Conservation (phyloP, 1,140 invertebrate genomes). For the Leptinotarsa defecta region DNA sequence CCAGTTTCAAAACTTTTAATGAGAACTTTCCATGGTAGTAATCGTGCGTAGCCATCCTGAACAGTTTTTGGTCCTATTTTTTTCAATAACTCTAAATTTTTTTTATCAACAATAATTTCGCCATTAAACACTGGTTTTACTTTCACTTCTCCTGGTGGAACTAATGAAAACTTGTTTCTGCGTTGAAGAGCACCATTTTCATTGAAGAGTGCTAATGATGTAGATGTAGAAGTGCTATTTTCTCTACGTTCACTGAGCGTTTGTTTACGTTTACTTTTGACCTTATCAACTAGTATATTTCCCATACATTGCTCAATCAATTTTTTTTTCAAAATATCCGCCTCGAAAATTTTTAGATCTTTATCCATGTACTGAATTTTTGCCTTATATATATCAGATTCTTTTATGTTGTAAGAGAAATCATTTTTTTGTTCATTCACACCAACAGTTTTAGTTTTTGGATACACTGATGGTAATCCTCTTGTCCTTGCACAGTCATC, state of each 20-base stretch:
- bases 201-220: neutral
- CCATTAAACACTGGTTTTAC: constrained; percentile 40
- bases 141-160: neutral
- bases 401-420: constrained; percentile 27
- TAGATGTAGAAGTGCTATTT: constrained; percentile 7
- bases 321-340: constrained; percentile 14
- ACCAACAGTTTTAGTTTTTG: neutral
- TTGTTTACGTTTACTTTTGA: constrained; percentile 39
- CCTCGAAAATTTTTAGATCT: neutral
- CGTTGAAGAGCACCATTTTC: constrained; percentile 1
- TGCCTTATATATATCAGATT: constrained; percentile 24
- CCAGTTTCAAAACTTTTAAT: constrained; percentile 33
- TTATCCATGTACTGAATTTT: neutral
- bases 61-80: constrained; percentile 32
- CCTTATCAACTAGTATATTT: neutral
- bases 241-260: constrained; percentile 28
- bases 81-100: constrained; percentile 36
- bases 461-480: constrained; percentile 12
- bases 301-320: constrained; percentile 13
- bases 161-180: constrained; percentile 6
- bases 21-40: constrained; percentile 44
- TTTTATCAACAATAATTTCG: constrained; percentile 40
- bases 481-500: constrained; percentile 26
- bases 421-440: constrained; percentile 13
- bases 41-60: constrained; percentile 32